Base-by-base conservation (phyloP, 2,797 vertebrate species). In the Falco novaeseelandiae region DNA sequence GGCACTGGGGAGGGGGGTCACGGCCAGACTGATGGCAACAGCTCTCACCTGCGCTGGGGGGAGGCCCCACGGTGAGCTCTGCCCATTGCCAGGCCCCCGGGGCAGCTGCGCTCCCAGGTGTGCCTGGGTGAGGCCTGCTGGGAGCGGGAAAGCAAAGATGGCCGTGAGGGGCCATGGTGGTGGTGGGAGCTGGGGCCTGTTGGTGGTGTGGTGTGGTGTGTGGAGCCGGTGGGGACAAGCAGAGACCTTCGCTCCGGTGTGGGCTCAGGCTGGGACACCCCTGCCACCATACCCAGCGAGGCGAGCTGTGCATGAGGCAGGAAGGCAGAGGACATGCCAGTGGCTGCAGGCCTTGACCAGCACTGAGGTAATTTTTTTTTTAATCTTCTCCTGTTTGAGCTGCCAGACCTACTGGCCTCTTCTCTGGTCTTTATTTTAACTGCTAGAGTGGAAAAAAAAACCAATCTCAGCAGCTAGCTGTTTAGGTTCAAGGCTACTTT, bases 241-340 rank as follows among this genome's bases (percentile, higher is more conserved):
- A 65, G 42, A 38, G 44, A 3, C 38, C 59, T 62, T 63, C 2
- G 2, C 21, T 5, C 36, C 1, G 2, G 0, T 5, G 82, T 2
- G 7, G 32, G 66, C n/a, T 38, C 12, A 0, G 42, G 15, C 17
- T 12, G 2, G 54, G 26, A 5, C 29, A 21, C 3, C 11, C 23
- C 0, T 0, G 1, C 10, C 9, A 1, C 67, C 32, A 0, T 8
- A 6, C 25, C 36, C 2, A 2, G 48, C 0, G 0, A 19, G 57
- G 5, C 58, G 2, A 58, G 65, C 51, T 7, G 81, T 6, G 12
- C 1, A 5, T 23, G 36, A 72, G 42, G 40, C 3, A 0, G 10
- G 3, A 16, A 7, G 51, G 12, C 1, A 8, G 38, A 40, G 36
- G 54, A 54, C 29, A 0, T 17, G 0, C 8, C 2, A 0, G 23